Evolutionary conservation across 2,113 vertebrate species (phyloP).

Genomic region (Percopsis transmontana): DNA sequence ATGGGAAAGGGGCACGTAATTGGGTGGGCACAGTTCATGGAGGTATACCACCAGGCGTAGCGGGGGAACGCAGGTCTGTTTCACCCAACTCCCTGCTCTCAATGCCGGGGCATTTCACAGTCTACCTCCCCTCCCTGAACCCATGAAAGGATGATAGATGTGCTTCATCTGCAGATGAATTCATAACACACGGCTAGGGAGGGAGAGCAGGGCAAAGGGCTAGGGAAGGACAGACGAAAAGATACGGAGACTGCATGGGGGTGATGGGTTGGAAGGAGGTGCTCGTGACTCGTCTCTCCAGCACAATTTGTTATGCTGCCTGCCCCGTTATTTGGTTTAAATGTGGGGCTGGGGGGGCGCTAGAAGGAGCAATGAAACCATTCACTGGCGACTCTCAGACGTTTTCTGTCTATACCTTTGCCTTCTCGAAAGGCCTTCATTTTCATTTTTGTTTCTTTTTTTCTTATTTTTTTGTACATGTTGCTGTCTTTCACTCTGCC

Average conservation of each 20-base stretch:
- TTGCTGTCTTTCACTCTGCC: not conserved
- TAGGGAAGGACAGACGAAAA: slow-evolving; percentile 44
- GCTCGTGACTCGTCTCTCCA: slow-evolving; percentile 34
- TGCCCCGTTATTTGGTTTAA: slow-evolving; percentile 9
- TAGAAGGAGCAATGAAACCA: slow-evolving; percentile 14
- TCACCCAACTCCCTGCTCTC: slow-evolving; percentile 51
- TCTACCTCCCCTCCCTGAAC: slow-evolving; percentile 62
- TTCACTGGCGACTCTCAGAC: not conserved
- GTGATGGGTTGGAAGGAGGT: slow-evolving; percentile 32
- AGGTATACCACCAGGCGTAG: slow-evolving; percentile 49
- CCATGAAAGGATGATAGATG: slow-evolving; percentile 74
- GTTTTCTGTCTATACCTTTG: slow-evolving; percentile 4
- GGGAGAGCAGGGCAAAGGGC: slow-evolving; percentile 26
- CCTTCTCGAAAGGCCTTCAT: not conserved
- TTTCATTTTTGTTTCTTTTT: slow-evolving; percentile 3
- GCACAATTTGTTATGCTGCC: slow-evolving; percentile 44
- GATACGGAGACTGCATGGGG: slow-evolving; percentile 27
- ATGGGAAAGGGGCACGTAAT: slow-evolving; percentile 9
- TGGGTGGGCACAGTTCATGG: slow-evolving; percentile 48
- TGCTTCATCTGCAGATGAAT: slow-evolving; percentile 70
- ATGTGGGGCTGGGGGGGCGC: slow-evolving; percentile 2
- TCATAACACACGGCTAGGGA: slow-evolving; percentile 59
- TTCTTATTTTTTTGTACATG: not conserved
- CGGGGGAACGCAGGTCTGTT: slow-evolving; percentile 41
- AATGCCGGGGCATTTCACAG: slow-evolving; percentile 72